A percentile compares a stretch with the other conserved stretches of the same genome.
Conservation (phyloP, 2,113 vertebrate genomes). For the Peucedramus taeniatus region DNA sequence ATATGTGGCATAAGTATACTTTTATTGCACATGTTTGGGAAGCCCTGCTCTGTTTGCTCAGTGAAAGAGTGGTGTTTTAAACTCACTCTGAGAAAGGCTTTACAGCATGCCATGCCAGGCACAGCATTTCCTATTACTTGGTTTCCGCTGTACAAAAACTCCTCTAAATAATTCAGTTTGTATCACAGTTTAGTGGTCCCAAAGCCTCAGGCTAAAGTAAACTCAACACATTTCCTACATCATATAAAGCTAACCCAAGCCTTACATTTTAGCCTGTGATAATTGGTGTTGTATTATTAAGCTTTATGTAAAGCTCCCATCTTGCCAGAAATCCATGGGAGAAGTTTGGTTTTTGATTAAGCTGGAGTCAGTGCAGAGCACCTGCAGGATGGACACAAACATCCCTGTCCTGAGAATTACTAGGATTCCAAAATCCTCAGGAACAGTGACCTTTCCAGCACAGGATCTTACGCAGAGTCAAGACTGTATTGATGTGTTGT, state of each 20-base stretch:
- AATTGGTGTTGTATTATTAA: slow-evolving; percentile 6
- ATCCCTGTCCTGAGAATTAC: background rate
- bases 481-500: background rate
- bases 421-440: background rate
- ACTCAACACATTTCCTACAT: background rate
- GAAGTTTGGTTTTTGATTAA: background rate
- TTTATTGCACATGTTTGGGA: slow-evolving; percentile 6
- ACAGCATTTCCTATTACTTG: background rate
- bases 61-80: background rate
- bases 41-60: background rate
- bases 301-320: background rate
- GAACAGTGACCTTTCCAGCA: background rate
- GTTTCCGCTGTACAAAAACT: background rate
- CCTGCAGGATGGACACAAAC: background rate
- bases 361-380: background rate
- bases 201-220: slow-evolving; percentile 33
- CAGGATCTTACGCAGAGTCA: background rate
- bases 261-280: slow-evolving; percentile 3
- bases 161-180: slow-evolving; percentile 5
- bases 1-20: background rate
- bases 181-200: background rate
- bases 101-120: background rate
- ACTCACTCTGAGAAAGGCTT: background rate
- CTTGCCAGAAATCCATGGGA: background rate
- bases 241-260: slow-evolving; percentile 15